A percentile compares a stretch with the other conserved stretches of the same genome.
phyloP scores from a whole-genome alignment of 2,113 vertebrate genomes.

The Oncorhynchus kisutch region DNA sequence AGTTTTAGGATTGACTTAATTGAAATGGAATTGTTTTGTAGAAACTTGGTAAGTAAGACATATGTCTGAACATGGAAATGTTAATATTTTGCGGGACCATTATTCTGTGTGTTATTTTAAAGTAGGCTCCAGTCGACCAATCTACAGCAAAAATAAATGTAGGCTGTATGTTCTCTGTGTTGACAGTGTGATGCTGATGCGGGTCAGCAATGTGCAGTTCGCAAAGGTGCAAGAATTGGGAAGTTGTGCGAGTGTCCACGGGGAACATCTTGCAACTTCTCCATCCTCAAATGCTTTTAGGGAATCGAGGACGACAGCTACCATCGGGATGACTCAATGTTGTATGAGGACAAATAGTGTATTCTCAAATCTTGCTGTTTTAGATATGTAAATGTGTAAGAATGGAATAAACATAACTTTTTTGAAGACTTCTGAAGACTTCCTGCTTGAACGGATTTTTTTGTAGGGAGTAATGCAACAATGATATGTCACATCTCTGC shows the following conservation, averaged over 20 bases:
- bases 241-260: slow-evolving; percentile 77
- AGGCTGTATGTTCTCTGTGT: slow-evolving; percentile 3
- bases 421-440: no score
- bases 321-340: not conserved
- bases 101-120: no score
- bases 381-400: not conserved
- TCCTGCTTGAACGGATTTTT: no score
- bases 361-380: not conserved
- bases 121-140: slow-evolving; percentile 53
- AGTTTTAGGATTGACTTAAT: no score
- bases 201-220: slow-evolving; percentile 73
- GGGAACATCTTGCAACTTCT: slow-evolving; percentile 71
- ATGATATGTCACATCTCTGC: no score
- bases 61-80: slow-evolving; percentile 22
- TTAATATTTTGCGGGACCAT: no score
- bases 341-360: not conserved
- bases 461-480: no score
- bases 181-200: slow-evolving; percentile 71
- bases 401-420: not conserved
- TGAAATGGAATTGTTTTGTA: slow-evolving; percentile 49
- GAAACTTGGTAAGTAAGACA: slow-evolving; percentile 47
- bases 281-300: slow-evolving; percentile 59
- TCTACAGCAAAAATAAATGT: no score
- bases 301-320: not conserved
- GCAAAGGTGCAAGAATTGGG: slow-evolving; percentile 76